Percentiles rank a stretch among this genome's conserved stretches.
Evolutionary conservation across 2,113 vertebrate genomes (phyloP).

Genomic region (Phodopus roborovskii): DNA sequence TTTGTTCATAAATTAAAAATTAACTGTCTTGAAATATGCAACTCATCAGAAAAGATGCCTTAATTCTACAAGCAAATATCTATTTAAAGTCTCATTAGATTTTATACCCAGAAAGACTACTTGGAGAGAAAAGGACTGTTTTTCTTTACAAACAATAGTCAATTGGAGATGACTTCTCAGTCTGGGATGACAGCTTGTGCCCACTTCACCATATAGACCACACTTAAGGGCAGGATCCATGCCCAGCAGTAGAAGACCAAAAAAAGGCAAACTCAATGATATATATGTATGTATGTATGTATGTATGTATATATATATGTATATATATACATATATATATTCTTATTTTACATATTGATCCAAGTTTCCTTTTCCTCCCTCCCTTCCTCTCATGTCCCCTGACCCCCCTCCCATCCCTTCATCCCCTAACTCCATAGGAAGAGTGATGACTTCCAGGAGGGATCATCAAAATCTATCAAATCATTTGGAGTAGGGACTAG

Average conservation of each 20-base stretch:
- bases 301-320: no score
- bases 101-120: neutral
- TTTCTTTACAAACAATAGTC: neutral
- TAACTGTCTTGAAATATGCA: neutral
- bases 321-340: no score
- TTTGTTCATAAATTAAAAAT: conserved; percentile 37
- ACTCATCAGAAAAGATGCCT: neutral
- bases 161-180: neutral
- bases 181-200: no score
- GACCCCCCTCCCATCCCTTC: no score
- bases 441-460: no score
- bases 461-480: no score
- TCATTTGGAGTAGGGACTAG: no score
- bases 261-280: neutral
- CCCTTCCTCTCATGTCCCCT: no score
- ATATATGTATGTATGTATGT: neutral
- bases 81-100: neutral
- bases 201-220: neutral
- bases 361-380: no score
- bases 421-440: no score
- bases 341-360: no score
- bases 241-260: neutral
- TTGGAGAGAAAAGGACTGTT: neutral
- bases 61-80: neutral
- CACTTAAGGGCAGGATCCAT: neutral